A percentile compares a stretch with the other conserved stretches of the same genome.
Evolutionary conservation across 2,888 invertebrate species (phyloP).

Genomic region (Harpalus rubripes): DNA sequence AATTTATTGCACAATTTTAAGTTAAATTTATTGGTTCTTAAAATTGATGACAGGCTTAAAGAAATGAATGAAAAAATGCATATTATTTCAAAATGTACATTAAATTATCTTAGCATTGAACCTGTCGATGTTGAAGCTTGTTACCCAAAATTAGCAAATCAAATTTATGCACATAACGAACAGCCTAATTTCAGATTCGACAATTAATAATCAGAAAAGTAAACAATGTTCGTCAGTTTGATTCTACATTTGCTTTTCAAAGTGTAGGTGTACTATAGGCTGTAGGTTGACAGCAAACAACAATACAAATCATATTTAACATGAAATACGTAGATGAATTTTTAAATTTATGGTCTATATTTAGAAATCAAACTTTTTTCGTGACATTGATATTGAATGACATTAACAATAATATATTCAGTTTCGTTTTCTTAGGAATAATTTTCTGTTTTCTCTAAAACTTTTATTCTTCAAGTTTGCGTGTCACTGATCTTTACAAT

Average conservation of each 20-base stretch:
- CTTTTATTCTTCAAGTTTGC: neutral
- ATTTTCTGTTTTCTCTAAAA: neutral
- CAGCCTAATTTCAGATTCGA: neutral
- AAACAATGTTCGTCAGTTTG: neutral
- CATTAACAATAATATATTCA: constrained; percentile 3
- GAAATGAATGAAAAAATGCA: no score
- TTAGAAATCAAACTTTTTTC: neutral
- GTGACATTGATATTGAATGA: neutral
- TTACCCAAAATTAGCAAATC: neutral
- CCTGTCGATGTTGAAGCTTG: no score
- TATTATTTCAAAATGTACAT: no score
- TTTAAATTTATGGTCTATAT: neutral
- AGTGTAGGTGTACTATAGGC: neutral
- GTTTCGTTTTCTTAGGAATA: neutral
- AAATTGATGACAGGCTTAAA: no score
- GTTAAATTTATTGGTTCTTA: no score
- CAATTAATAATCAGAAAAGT: constrained; percentile 7
- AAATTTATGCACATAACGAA: constrained; percentile 2
- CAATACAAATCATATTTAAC: neutral
- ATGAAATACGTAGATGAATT: neutral
- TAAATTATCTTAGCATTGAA: no score
- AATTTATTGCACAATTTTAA: no score
- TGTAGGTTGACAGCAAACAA: neutral
- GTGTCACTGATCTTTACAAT: neutral
- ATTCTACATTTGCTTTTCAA: neutral